Evolutionary conservation across 2,797 vertebrate species (phyloP), one percentile per base, ranked within the genome.

Genomic region (Tauraco hartlaubi): DNA sequence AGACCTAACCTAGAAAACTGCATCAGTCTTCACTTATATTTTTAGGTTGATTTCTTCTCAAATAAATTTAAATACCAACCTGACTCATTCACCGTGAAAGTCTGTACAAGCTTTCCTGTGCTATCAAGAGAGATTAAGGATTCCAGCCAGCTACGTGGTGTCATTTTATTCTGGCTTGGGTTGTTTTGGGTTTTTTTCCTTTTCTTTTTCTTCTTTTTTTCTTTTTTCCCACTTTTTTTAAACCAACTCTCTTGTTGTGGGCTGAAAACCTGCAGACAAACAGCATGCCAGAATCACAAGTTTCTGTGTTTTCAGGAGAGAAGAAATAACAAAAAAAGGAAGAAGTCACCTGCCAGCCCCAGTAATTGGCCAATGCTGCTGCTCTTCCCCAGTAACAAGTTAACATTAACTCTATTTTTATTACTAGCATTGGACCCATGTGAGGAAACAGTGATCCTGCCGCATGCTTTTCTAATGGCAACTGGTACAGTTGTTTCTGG

Each of bases 41-140:
- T 97, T 94, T 90, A 98, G 97, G 90, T 94, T 96, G 95, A 97
- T 94, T 64, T 96, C 93, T 97, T 96, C 96, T 89, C 96, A 97
- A 97, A 97, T 96, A 97, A 96, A 97, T 97, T 93, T 96, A 98
- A 98, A 97, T 95, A 94, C 67, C 92, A 81, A 83, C 74, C 94
- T 96, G 96, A 98, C 84, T 95, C 94, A 92, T 95, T 97, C 93
- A 91, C 95, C 97, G 94, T 95, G 94, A 97, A 98, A 97, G 80
- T 83, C 92, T 96, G 35, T 54, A 48, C 76, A 97, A 85, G 85
- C 51, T 92, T 95, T 95, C 86, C 83, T 78, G 73, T 43, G 48
- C 83, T 91, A 94, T 95, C 78, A 89, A 93, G 64, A 88, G 63
- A 82, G 80, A 97, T 97, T 88, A 96, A 94, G 41, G 82, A 82